Conservation (phyloP, 1,140 invertebrate genomes). For the Neodiprion lecontei region DNA sequence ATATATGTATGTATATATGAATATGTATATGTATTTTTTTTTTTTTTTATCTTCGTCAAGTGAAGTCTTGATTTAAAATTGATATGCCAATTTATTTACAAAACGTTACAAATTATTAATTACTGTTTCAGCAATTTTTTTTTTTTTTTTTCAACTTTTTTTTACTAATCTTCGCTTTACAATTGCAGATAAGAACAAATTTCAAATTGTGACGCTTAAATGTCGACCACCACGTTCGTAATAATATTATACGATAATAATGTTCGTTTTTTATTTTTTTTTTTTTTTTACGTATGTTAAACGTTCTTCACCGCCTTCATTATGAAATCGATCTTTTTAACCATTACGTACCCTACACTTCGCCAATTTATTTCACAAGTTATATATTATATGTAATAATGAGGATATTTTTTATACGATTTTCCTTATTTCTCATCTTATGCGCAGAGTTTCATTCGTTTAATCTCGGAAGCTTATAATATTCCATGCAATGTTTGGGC, state of each 20-base stretch:
- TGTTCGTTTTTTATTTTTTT: conserved; percentile 8
- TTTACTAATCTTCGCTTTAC: neutral
- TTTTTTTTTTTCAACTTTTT: too few species aligned
- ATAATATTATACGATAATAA: neutral
- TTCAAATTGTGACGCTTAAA: conserved; percentile 4
- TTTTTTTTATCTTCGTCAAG: conserved; percentile 12
- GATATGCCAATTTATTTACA: conserved; percentile 59
- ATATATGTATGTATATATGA: too few species aligned
- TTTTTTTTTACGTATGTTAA: conserved; percentile 6
- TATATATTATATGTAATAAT: neutral
- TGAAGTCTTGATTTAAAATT: conserved; percentile 36
- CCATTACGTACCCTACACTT: conserved; percentile 9
- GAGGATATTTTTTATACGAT: neutral
- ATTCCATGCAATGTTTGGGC: neutral
- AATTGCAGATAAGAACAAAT: conserved; percentile 17
- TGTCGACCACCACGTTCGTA: neutral
- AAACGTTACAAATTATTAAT: conserved; percentile 49
- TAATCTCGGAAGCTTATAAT: neutral
- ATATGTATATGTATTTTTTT: neutral
- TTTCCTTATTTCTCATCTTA: too few species aligned
- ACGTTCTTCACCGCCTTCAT: neutral
- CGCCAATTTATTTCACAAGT: neutral
- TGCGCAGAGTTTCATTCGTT: too few species aligned
- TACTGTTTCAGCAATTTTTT: conserved; percentile 10
- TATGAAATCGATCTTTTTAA: neutral